A percentile compares a stretch with the other conserved stretches of the same genome.
These are phyloP conservation scores for Tachysurus vachellii DNA, from an alignment of 2,113 vertebrate genomes.

Conservation along the genomic window DNA sequence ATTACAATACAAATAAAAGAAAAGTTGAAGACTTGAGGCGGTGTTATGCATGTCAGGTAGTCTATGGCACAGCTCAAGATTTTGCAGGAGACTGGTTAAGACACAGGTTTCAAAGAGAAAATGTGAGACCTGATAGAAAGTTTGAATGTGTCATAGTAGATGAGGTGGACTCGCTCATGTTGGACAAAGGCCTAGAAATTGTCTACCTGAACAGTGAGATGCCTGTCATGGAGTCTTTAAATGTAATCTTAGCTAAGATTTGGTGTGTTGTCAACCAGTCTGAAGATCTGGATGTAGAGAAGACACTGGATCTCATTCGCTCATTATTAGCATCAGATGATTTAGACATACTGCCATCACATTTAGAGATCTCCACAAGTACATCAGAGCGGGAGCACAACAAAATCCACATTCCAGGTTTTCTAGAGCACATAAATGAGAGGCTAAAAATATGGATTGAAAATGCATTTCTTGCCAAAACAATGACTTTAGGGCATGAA, in stretches of 20 bases:
- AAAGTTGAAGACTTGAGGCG: not conserved
- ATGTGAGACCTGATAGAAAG: slow-evolving; percentile 54
- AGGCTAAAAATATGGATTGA: slow-evolving; percentile 64
- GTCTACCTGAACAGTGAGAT: slow-evolving; percentile 53
- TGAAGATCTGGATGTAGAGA: not conserved
- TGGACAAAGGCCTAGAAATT: slow-evolving; percentile 63
- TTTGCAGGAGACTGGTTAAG: slow-evolving; percentile 66
- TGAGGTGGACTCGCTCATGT: slow-evolving; percentile 69
- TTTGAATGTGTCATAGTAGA: slow-evolving; percentile 68
- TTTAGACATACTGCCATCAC: not conserved
- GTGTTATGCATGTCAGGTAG: slow-evolving; percentile 61
- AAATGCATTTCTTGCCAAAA: slow-evolving; percentile 64
- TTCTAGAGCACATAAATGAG: slow-evolving; percentile 47
- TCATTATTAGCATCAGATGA: slow-evolving; percentile 56
- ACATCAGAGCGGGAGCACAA: not conserved
- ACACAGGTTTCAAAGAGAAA: slow-evolving; percentile 46
- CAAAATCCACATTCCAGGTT: slow-evolving; percentile 51
- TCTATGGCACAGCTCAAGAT: slow-evolving; percentile 64
- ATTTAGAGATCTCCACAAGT: not conserved
- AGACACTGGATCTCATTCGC: slow-evolving; percentile 26
- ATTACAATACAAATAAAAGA: slow-evolving; percentile 57
- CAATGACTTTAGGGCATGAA: slow-evolving; percentile 54
- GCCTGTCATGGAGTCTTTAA: slow-evolving; percentile 56
- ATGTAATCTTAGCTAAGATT: slow-evolving; percentile 60
- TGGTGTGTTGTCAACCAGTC: slow-evolving; percentile 57